Base-by-base conservation (phyloP, 2,888 invertebrate species). In the Microchrysa polita region DNA sequence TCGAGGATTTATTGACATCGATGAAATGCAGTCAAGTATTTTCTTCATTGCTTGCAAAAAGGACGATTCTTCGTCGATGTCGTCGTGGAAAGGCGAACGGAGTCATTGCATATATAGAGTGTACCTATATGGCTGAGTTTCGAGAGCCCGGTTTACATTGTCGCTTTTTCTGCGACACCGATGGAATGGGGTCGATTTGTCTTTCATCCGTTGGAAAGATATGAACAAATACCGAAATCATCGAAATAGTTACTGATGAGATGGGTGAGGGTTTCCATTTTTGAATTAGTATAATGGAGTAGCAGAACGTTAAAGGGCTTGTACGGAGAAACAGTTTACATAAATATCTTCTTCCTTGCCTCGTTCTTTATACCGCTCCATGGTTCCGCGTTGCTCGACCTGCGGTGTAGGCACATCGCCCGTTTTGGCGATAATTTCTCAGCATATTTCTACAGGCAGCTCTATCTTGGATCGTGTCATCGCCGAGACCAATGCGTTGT, bases 1-100 rank as follows among this genome's bases (percentile, higher is more conserved):
- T 78, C 77, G 77, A 79, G 77, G 83, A 84, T 84, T 84, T 84
- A 84, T 84, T 84, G 83, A 84, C 83, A 82, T 80, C 79, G 78
- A 77, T 79, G 78, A 79, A 79, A 79, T 78, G 78, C 76, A 76
- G 76, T 74, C 67, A 75, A 73, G 75, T 75, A 75, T 75, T 75
- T 71, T 75, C 72, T 75, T 69, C 71, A 42, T 72, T 7, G 57
- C 34, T 40, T 27, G 55, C 40, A 69, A 67, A 67, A 53, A 67
- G 69, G 42, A 69, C 55, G 18, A 20, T 7, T 34, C 27, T 34
- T 34, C 27, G 27, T 34, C 27, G 27, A 2, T 2, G 27, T 34
- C 27, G 27, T 34, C 27, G 27, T 7, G 27, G 27, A 2, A 23
- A 65, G 27, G 10, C 60, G 2, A 60, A n/a, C 10, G 59, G 59